These are phyloP conservation scores for Euschistus heros DNA, from an alignment of 1,140 invertebrate species.

Conservation along the genomic window DNA sequence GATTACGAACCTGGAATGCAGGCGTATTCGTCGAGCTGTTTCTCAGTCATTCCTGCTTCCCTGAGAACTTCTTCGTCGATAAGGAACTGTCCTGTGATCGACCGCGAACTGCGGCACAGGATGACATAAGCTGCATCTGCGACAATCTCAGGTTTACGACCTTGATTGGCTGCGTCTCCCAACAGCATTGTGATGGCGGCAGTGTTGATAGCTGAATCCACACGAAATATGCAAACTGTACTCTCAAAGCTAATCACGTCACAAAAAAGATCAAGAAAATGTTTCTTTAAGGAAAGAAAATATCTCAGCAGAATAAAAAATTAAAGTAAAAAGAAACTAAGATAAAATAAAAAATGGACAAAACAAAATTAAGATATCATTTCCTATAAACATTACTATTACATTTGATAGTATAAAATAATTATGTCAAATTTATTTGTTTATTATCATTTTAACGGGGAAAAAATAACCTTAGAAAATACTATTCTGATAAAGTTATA, in stretches of 20 bases:
- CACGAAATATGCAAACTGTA: no score
- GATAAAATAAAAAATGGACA: no score
- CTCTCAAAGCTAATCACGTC: no score
- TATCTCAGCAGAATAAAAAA: not conserved
- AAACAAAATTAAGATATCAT: no score
- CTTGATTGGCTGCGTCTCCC: slow-evolving; percentile 45
- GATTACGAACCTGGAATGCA: slow-evolving; percentile 52
- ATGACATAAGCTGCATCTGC: slow-evolving; percentile 91
- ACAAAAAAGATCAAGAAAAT: not conserved
- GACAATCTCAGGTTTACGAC: slow-evolving; percentile 85
- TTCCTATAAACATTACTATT: no score
- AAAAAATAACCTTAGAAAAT: no score
- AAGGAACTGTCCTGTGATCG: slow-evolving; percentile 79
- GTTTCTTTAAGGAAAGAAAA: not conserved
- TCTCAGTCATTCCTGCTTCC: slow-evolving; percentile 68
- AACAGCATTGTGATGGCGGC: slow-evolving; percentile 92
- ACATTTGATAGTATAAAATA: no score
- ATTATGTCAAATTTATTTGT: no score
- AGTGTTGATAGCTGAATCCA: slow-evolving; percentile 70
- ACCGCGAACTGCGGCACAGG: slow-evolving; percentile 63
- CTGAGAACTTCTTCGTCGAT: slow-evolving; percentile 87
- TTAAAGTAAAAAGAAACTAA: no score
- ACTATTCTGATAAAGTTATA: no score
- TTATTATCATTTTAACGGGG: no score
- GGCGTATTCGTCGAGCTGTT: slow-evolving; percentile 82